Base-by-base conservation (phyloP, 2,113 vertebrate genomes). In the Chloropsis cyanopogon region DNA sequence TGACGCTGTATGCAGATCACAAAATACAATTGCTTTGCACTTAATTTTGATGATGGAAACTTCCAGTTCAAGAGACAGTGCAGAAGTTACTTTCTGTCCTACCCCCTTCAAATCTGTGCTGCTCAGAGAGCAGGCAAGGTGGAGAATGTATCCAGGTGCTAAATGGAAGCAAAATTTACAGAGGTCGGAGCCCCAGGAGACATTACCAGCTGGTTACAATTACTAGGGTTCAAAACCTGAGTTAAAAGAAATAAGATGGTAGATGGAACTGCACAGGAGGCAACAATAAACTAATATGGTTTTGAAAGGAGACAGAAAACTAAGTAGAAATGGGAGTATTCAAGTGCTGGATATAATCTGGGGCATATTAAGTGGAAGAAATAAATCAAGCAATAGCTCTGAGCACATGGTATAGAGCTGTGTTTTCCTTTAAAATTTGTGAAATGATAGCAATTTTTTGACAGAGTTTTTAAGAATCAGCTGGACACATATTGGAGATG, bases 351-450 rank as follows among this genome's bases (percentile, higher is more conserved):
- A 81, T 81, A 79, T 96, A 97, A 95, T 88, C 93, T 96, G 92
- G 94, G 93, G 72, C 72, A 95, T 75, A 96, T 96, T 96, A 96
- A 93, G 80, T 93, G 95, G 92, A 97, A 97, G 94, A 88, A 96
- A 97, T 97, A 96, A 96, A 97, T 96, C 94, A 96, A 93, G 92
- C 88, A 86, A 97, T 96, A 97, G 93, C 88, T 96, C 84, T 88
- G 88, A 93, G 77, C 94, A 94, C 82, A 96, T 96, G 95, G 96
- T 90, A 56, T 24, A 83, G 82, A 66, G 56, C 72, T 92, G 79
- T 86, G 79, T 41, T 95, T 92, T 94, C 69, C 64, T 82, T 86
- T 90, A 93, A 90, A 96, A 96, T 93, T 96, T 96, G 94, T 96
- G 95, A 96, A 92, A 96, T 71, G 85, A 93, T 73, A 94, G 72